phyloP scores from a whole-genome alignment of 2,797 vertebrate species.

The Sebastes hubbsi region DNA sequence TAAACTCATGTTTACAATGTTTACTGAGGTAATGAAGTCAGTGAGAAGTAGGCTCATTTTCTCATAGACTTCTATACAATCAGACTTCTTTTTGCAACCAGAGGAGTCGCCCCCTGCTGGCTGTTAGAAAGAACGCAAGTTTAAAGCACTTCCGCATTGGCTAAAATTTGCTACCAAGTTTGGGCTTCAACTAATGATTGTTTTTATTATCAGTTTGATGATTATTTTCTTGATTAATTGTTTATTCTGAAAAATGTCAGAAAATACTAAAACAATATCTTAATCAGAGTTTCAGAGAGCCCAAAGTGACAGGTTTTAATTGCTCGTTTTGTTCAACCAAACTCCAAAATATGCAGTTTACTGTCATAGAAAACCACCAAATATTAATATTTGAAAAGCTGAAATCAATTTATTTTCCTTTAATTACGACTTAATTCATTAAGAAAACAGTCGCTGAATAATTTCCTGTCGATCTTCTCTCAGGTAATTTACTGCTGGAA shows the following conservation, averaged over 20 bases:
- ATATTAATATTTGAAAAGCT: neutral
- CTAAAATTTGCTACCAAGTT: neutral
- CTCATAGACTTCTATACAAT: too few species aligned
- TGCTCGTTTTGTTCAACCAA: neutral
- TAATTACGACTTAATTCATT: neutral
- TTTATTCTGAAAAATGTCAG: neutral
- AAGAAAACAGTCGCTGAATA: neutral
- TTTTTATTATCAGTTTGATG: neutral
- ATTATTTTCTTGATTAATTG: neutral
- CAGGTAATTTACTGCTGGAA: neutral
- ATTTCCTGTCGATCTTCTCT: neutral
- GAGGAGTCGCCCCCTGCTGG: too few species aligned
- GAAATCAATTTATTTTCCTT: neutral
- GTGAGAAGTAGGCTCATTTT: too few species aligned
- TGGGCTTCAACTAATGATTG: neutral
- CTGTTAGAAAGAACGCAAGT: accelerated
- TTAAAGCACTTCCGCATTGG: too few species aligned
- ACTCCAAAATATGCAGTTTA: neutral
- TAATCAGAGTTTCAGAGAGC: neutral
- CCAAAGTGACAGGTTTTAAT: neutral
- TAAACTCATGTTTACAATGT: too few species aligned
- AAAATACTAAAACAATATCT: neutral
- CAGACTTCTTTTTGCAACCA: too few species aligned
- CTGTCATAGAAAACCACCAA: neutral
- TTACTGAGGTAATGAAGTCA: too few species aligned